phyloP scores from a whole-genome alignment of 53 echinoderm and acorn worm species.

The Antedon mediterranea region DNA sequence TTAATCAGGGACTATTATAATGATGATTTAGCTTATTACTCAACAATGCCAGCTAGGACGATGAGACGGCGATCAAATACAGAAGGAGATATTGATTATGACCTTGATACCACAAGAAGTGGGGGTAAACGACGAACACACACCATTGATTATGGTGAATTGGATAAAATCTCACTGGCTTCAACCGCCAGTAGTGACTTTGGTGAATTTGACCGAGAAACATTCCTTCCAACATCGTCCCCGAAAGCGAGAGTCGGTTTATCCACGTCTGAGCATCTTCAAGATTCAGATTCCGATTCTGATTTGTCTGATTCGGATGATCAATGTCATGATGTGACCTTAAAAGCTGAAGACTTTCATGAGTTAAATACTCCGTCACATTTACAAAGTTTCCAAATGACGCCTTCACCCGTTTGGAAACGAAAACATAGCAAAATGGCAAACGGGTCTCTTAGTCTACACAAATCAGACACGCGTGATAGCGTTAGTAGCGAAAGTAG shows the following conservation, averaged over 20 bases:
- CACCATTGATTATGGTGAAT: not conserved
- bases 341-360: not conserved
- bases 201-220: not conserved
- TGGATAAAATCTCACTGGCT: not conserved
- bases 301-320: not conserved
- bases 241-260: not conserved
- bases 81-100: not conserved
- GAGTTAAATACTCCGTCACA: not conserved
- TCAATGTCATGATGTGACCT: not conserved
- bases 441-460: conserved; percentile 51
- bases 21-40: not conserved
- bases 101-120: not conserved
- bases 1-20: not conserved
- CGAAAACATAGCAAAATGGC: conserved; percentile 71
- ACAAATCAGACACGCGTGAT: conserved; percentile 80
- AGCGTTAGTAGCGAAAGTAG: conserved; percentile 96
- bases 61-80: not conserved
- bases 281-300: not conserved
- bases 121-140: not conserved
- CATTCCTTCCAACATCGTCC: not conserved
- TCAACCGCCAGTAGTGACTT: not conserved
- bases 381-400: not conserved
- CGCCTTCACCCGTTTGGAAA: conserved; percentile 85
- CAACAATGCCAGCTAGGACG: not conserved
- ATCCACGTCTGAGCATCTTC: not conserved